Percentiles rank a stretch among this genome's conserved stretches.
Evolutionary conservation across 1,140 invertebrate genomes (phyloP).

Genomic region (Euglossa dilemma): DNA sequence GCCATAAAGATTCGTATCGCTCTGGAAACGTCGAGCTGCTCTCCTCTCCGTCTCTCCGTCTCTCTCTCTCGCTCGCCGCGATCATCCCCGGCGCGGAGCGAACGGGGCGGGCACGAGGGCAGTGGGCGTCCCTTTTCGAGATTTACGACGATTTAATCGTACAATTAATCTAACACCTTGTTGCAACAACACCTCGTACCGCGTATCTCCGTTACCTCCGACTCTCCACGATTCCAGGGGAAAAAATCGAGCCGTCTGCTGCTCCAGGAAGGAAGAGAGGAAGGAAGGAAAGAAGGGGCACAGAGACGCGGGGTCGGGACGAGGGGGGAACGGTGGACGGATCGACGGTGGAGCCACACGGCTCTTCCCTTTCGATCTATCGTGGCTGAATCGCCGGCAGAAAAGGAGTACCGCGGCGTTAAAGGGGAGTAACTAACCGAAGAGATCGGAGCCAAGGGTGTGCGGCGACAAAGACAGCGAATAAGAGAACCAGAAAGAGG

Average conservation of each 20-base stretch:
- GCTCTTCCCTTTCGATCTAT: slow-evolving; percentile 59
- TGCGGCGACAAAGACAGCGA: not conserved
- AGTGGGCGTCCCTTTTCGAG: slow-evolving; percentile 77
- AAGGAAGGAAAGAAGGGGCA: not conserved
- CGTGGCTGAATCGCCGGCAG: slow-evolving; percentile 51
- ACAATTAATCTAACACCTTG: slow-evolving; percentile 82
- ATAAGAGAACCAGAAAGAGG: not conserved
- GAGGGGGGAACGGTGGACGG: slow-evolving; percentile 1
- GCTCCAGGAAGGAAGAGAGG: not conserved
- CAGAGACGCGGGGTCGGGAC: not conserved
- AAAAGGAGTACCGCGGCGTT: slow-evolving; percentile 57
- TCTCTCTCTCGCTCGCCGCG: not conserved
- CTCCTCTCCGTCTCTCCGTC: not conserved
- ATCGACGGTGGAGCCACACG: slow-evolving; percentile 28
- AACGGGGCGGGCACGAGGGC: slow-evolving; percentile 45
- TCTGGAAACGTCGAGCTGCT: slow-evolving; percentile 64
- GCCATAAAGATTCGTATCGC: slow-evolving; percentile 70
- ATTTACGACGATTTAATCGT: slow-evolving; percentile 81
- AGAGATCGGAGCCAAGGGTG: slow-evolving; percentile 7
- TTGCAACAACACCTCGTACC: slow-evolving; percentile 79
- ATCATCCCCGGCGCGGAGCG: slow-evolving; percentile 41
- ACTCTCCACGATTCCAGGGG: slow-evolving; percentile 33
- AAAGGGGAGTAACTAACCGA: slow-evolving; percentile 59
- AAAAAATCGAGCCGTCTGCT: slow-evolving; percentile 17
- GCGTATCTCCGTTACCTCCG: slow-evolving; percentile 42